Evolutionary conservation across 2,797 vertebrate species (phyloP).

Genomic region (Danio aesculapii): DNA sequence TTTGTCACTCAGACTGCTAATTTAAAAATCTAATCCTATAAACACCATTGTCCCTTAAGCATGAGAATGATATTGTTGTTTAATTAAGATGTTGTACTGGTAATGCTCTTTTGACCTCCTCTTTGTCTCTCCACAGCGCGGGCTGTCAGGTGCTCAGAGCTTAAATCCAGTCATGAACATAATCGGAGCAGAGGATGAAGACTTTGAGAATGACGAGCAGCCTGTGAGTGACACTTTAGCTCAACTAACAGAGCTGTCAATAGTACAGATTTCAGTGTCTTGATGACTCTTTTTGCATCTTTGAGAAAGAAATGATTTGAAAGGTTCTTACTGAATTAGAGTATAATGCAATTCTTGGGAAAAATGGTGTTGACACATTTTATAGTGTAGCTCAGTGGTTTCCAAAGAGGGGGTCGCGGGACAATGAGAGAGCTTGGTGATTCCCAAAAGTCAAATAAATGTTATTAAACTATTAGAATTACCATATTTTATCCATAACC

Average conservation of each 20-base stretch:
- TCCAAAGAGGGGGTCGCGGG: no score
- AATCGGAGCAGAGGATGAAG: constrained; percentile 94
- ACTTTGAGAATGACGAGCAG: constrained; percentile 90
- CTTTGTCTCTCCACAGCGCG: constrained; percentile 59
- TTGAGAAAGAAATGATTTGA: neutral
- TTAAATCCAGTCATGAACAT: constrained; percentile 82
- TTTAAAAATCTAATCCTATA: neutral
- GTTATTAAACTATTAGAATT: no score
- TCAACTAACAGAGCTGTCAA: neutral
- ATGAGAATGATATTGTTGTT: neutral
- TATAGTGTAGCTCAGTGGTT: neutral
- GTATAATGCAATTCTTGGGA: neutral
- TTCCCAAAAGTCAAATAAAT: no score
- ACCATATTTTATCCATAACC: no score
- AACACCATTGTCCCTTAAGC: neutral
- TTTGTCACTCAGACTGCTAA: neutral
- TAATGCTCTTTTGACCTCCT: neutral
- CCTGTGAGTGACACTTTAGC: constrained; percentile 76
- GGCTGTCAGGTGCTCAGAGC: constrained; percentile 71
- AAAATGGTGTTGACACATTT: neutral
- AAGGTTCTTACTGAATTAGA: neutral
- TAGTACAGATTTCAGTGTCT: neutral
- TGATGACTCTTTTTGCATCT: neutral
- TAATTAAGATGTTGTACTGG: constrained; percentile 11
- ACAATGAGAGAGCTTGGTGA: no score